Evolutionary conservation across 2,797 vertebrate species (phyloP), one percentile per base, ranked within the genome.

Genomic region (Lophius americanus): DNA sequence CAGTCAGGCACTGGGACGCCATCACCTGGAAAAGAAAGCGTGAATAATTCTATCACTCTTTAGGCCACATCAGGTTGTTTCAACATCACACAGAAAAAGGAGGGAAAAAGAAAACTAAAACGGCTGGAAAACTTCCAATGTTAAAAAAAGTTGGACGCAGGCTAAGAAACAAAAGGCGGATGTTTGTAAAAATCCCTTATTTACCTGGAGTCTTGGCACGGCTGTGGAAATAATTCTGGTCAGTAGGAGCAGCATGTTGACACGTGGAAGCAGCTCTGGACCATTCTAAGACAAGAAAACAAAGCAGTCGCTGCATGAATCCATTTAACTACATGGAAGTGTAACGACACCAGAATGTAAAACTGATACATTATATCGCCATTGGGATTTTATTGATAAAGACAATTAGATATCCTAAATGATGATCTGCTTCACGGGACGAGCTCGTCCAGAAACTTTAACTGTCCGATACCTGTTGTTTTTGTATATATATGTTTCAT

Each of bases 201-300:
- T 64, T 84, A 98, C 98, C 95, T 99, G 98, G 52, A 99, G 89
- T 67, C 94, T 94, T 5, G 96, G 97, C 10, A 95, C 91, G 37
- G 96, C 93, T 0, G 94, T 96, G 56, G 95, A 95, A 33, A 98
- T 98, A 51, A 99, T 86, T 76, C 89, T 93, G 1, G 93, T 97
- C 68, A 99, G 92, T 3, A 99, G 91, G 53, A 93, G 46, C 64
- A 99, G 87, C 96, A 99, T 99, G 79, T 92, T 93, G 72, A 95
- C 94, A 3, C 98, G 96, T 47, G 98, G 98, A 46, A 99, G 94
- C 70, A 99, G 79, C 76, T 99, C 98, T 0, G 98, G 97, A 9
- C 98, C 98, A 0, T 94, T 94, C 98, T 99, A 73, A 72, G 60
- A 61, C 32, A 38, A 13, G 7, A 53, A 60, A 56, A 68, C 1